phyloP scores from a whole-genome alignment of 2,797 vertebrate species.

The Champsocephalus esox region DNA sequence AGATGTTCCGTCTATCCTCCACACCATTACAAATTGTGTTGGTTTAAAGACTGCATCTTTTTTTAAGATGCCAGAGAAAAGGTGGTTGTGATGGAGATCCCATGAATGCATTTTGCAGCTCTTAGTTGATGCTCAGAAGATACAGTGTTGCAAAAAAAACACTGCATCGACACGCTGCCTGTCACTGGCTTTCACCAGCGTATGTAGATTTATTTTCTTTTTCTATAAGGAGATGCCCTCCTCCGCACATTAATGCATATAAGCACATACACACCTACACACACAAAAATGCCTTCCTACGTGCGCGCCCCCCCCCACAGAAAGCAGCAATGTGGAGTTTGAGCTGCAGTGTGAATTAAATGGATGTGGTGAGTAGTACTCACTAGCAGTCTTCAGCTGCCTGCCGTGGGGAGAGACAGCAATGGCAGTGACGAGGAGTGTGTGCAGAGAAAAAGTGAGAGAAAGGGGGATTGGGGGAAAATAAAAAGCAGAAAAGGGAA shows the following conservation, averaged over 20 bases:
- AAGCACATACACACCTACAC: conserved; percentile 46
- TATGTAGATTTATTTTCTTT: conserved; percentile 30
- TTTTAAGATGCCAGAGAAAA: conserved; percentile 31
- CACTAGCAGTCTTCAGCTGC: conserved; percentile 57
- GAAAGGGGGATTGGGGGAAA: conserved; percentile 15
- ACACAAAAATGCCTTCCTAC: conserved; percentile 45
- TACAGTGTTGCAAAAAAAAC: conserved; percentile 50
- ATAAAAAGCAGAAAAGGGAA: conserved; percentile 27
- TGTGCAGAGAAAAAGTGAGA: conserved; percentile 15
- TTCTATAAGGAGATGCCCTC: conserved; percentile 63
- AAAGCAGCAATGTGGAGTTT: conserved; percentile 62
- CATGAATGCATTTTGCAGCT: conserved; percentile 46
- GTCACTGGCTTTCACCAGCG: conserved; percentile 51
- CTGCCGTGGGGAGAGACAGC: conserved; percentile 33
- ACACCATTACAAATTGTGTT: conserved; percentile 9
- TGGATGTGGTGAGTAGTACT: conserved; percentile 60
- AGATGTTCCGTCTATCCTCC: not conserved
- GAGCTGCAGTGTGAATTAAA: conserved; percentile 61
- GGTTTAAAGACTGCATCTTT: conserved; percentile 15
- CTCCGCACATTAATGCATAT: conserved; percentile 57
- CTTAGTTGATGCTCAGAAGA: conserved; percentile 54
- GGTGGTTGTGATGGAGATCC: conserved; percentile 47
- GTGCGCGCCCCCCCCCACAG: conserved; percentile 12
- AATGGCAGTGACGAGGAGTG: conserved; percentile 42
- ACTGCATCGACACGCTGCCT: conserved; percentile 42